Conservation (phyloP, 2,113 vertebrate species). For the Numenius arquata region DNA sequence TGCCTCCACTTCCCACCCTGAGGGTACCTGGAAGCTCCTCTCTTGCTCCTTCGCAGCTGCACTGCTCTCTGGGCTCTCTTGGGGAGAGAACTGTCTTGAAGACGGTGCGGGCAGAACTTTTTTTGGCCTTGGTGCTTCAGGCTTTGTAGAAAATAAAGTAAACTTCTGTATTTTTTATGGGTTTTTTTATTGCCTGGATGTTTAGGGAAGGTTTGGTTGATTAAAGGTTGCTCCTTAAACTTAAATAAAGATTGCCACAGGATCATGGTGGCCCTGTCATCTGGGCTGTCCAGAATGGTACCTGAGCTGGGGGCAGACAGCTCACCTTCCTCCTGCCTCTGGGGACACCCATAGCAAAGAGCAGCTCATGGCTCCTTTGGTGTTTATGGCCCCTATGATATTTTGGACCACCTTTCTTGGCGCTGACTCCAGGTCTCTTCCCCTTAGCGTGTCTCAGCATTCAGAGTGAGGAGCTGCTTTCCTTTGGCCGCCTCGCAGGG, state of each 20-base stretch:
- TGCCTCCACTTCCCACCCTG: background rate
- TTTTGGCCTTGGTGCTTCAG: background rate
- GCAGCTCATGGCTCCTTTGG: background rate
- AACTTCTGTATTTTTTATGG: background rate
- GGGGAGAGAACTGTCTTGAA: background rate
- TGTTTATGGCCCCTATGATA: background rate
- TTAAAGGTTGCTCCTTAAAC: background rate
- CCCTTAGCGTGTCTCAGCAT: background rate
- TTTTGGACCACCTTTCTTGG: background rate
- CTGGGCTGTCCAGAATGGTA: background rate
- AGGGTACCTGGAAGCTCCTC: background rate
- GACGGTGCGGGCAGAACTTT: background rate
- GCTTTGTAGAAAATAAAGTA: background rate
- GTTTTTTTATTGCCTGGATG: background rate
- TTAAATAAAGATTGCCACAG: background rate
- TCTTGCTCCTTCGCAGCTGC: background rate
- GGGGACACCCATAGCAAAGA: background rate
- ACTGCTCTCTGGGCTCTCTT: background rate
- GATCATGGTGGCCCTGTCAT: background rate
- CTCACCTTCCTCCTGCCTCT: background rate
- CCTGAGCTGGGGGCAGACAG: background rate
- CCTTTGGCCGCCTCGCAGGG: background rate
- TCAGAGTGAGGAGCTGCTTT: background rate
- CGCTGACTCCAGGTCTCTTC: background rate
- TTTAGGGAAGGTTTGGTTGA: background rate